A percentile compares a stretch with the other conserved stretches of the same genome.
Conservation (phyloP, 2,888 invertebrate species). For the Cataglyphis altisquamis region DNA sequence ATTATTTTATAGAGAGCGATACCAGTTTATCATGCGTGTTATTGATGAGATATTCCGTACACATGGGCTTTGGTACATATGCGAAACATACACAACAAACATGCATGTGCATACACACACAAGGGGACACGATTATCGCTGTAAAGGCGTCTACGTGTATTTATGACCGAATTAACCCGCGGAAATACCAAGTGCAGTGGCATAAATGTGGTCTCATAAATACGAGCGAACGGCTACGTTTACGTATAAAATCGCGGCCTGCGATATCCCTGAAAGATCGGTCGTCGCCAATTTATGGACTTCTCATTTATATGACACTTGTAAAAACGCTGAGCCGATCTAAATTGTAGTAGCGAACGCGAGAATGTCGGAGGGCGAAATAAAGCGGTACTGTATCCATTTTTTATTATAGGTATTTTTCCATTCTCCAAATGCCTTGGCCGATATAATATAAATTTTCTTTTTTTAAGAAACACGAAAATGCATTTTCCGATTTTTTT, state of each 20-base stretch:
- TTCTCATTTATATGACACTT: constrained; percentile 42
- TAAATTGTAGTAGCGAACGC: background rate
- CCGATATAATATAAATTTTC: constrained; percentile 6
- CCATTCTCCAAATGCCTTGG: background rate
- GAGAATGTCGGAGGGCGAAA: background rate
- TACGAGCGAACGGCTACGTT: constrained; percentile 58
- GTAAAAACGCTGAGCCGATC: constrained; percentile 40
- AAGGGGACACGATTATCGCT: constrained; percentile 63
- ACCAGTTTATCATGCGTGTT: constrained; percentile 14
- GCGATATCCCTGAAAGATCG: constrained; percentile 44
- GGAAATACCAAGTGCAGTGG: constrained; percentile 68
- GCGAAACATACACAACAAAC: background rate
- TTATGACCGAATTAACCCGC: constrained; percentile 72
- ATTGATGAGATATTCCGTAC: constrained; percentile 20
- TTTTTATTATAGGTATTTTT: background rate
- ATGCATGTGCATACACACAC: constrained; percentile 16
- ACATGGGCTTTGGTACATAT: constrained; percentile 19
- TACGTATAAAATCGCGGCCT: constrained; percentile 62
- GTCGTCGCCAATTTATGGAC: constrained; percentile 43
- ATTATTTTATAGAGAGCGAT: constrained; percentile 4
- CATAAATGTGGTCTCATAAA: constrained; percentile 66
- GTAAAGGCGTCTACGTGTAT: constrained; percentile 66
- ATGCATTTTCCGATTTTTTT: background rate
- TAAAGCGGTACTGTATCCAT: background rate
- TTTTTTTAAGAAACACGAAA: constrained; percentile 3